phyloP scores from a whole-genome alignment of 2,113 vertebrate genomes.

The Takifugu bimaculatus region DNA sequence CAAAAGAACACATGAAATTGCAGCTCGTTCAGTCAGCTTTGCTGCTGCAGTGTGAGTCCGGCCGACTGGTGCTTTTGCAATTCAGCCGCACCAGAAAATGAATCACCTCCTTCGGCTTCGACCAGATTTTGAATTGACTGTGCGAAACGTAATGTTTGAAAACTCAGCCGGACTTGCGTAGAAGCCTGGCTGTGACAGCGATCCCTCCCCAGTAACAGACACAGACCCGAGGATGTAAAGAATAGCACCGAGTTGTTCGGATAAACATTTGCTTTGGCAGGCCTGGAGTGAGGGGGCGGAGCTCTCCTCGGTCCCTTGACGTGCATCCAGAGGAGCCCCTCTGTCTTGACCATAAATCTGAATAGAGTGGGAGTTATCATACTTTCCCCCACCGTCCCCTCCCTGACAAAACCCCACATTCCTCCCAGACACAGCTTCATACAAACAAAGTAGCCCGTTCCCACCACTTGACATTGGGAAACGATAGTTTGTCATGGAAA shows the following conservation, averaged over 20 bases:
- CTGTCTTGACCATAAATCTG: slow-evolving; percentile 66
- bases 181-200: background rate
- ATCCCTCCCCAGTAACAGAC: slow-evolving; percentile 4
- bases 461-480: slow-evolving; percentile 65
- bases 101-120: too few relatives aligned
- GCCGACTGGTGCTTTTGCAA: too few relatives aligned
- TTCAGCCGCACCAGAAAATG: too few relatives aligned
- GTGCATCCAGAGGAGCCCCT: slow-evolving; percentile 63
- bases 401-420: slow-evolving; percentile 63
- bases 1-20: too few relatives aligned
- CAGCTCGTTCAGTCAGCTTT: too few relatives aligned
- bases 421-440: slow-evolving; percentile 64
- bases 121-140: too few relatives aligned
- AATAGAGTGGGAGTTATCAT: slow-evolving; percentile 70
- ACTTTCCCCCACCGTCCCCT: slow-evolving; percentile 39
- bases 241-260: slow-evolving; percentile 47
- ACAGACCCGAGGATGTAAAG: slow-evolving; percentile 48
- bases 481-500: slow-evolving; percentile 69
- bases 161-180: too few relatives aligned
- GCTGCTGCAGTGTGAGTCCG: too few relatives aligned
- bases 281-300: slow-evolving; percentile 45
- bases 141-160: too few relatives aligned
- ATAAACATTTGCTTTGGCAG: slow-evolving; percentile 73
- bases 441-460: slow-evolving; percentile 72
- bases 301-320: slow-evolving; percentile 56